Evolutionary conservation across 2,888 invertebrate genomes (phyloP), one percentile per base, ranked within the genome.

Genomic region (Bugula neritina): DNA sequence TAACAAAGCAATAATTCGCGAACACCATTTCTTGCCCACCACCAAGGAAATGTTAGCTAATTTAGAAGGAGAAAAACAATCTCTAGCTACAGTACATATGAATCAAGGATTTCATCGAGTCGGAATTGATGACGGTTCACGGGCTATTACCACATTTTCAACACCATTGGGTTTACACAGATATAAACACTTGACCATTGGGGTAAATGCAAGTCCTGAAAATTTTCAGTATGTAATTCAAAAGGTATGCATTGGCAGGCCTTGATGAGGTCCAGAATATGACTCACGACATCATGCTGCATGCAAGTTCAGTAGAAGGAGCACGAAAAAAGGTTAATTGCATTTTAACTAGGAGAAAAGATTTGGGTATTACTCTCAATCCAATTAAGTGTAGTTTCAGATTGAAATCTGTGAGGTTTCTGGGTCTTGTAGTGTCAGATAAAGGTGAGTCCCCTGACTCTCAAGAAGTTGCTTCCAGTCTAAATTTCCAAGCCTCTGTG

Each of bases 121-220:
- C n/a, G 57, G 23, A 10, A 17, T 57, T 10, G 57, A 57, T 57
- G 57, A 57, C 5, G 57, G 23, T 10, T 63, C 34, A n/a, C 27
- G 63, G 5, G 63, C 2, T 63, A 63, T 63, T 27, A 63, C 63
- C 63, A 63, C 63, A 29, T 63, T 63, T n/a, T 63, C 63, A 3
- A 31, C 63, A 2, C 29, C 63, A 34, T 63, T 57, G 5, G 57
- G 57, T 23, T 23, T 57, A n/a, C 23, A 57, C 57, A 5, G 23
- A 5, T 57, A 57, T n/a, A 57, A 57, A 23, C 57, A 23, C 57
- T n/a, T 57, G 5, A 57, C 57, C 27, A 57, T 57, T 3, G 57
- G 57, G 5, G 57, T 57, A 57, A 57, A 57, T 57, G 57, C 27
- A 5, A 57, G 57, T 27, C 57, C 23, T 27, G n/a, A 57, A 5